A percentile compares a stretch with the other conserved stretches of the same genome.
phyloP scores from a whole-genome alignment of 2,888 invertebrate genomes.

The Elegia similella region DNA sequence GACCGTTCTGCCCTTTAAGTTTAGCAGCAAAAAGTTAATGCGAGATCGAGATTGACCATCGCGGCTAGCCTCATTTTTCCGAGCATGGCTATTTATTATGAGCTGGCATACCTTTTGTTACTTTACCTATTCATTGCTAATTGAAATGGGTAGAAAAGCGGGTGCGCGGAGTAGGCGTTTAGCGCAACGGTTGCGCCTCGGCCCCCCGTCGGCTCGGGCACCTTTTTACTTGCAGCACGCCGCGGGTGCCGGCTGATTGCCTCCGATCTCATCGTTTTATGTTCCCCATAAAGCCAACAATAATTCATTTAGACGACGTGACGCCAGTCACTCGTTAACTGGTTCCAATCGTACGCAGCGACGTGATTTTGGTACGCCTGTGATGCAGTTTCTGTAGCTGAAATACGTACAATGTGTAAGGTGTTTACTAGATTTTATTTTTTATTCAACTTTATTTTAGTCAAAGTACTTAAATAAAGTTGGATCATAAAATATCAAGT shows the following conservation, averaged over 20 bases:
- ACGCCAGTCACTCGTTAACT: slow-evolving; percentile 79
- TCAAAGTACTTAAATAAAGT: no score
- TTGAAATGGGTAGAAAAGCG: slow-evolving; percentile 70
- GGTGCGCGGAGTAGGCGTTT: slow-evolving; percentile 68
- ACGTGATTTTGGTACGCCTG: slow-evolving; percentile 46
- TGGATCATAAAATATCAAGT: no score
- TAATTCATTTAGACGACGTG: slow-evolving; percentile 81
- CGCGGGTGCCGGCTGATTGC: slow-evolving; percentile 79
- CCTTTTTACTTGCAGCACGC: slow-evolving; percentile 75
- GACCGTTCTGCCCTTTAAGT: background rate
- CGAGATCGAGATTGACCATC: background rate
- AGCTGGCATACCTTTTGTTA: slow-evolving; percentile 55
- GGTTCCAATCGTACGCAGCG: slow-evolving; percentile 54
- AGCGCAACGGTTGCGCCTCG: slow-evolving; percentile 62
- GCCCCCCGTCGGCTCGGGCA: slow-evolving; percentile 68
- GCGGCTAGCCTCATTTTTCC: slow-evolving; percentile 29
- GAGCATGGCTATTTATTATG: slow-evolving; percentile 40
- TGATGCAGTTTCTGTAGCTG: slow-evolving; percentile 38
- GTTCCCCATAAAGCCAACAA: slow-evolving; percentile 80
- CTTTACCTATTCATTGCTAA: slow-evolving; percentile 68
- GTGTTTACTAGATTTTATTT: background rate
- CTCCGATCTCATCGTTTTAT: slow-evolving; percentile 80
- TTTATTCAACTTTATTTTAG: no score
- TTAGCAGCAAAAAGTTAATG: slow-evolving; percentile 15
- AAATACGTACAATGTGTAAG: background rate